phyloP scores from a whole-genome alignment of 2,797 vertebrate genomes.

The Urocyon cinereoargenteus region DNA sequence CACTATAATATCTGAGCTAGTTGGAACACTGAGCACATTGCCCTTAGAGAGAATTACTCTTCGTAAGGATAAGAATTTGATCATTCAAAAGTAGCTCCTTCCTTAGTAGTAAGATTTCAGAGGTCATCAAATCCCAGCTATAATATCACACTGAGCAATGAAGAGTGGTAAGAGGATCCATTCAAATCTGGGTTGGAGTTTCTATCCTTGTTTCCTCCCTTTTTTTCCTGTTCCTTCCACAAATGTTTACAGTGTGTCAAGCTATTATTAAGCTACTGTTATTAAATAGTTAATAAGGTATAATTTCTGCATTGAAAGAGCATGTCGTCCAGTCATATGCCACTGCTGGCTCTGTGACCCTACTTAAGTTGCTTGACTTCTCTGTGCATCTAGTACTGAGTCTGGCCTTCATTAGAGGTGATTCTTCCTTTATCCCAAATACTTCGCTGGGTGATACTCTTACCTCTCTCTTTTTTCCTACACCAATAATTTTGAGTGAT shows the following conservation, averaged over 20 bases:
- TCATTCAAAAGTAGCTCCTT: not conserved
- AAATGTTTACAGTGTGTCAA: not conserved
- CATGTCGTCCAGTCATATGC: not conserved
- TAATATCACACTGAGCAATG: not conserved
- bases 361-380: not conserved
- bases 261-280: not conserved
- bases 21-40: not conserved
- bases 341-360: not conserved
- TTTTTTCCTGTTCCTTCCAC: not conserved
- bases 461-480: not conserved
- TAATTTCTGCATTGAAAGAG: not conserved
- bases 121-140: not conserved
- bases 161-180: not conserved
- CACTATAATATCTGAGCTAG: not conserved
- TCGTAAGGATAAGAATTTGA: constrained; percentile 9
- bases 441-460: not conserved
- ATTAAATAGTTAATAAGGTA: not conserved
- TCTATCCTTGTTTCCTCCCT: not conserved
- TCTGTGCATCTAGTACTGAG: not conserved
- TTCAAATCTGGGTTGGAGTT: not conserved
- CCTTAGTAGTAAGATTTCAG: not conserved
- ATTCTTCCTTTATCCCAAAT: not conserved
- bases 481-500: not conserved
- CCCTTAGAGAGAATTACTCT: not conserved
- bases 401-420: not conserved